Evolutionary conservation across 2,113 vertebrate species (phyloP).

Genomic region (Carollia perspicillata): DNA sequence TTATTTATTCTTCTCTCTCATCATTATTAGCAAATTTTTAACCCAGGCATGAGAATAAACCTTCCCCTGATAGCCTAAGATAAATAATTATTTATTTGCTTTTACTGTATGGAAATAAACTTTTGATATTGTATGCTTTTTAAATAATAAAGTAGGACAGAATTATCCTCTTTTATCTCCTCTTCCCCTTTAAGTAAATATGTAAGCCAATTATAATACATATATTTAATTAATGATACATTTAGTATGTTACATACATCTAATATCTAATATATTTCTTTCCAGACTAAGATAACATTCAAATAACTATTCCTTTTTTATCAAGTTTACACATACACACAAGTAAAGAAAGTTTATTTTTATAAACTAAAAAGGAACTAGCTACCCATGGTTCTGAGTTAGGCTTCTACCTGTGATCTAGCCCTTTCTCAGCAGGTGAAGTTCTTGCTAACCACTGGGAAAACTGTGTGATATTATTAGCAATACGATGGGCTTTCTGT

Average conservation of each 20-base stretch:
- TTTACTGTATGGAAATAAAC: neutral
- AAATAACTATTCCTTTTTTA: slow-evolving; percentile 24
- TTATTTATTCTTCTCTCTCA: neutral
- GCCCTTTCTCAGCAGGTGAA: slow-evolving; percentile 38
- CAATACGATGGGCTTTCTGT: neutral
- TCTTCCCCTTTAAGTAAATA: neutral
- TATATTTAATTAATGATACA: neutral
- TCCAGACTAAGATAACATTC: neutral
- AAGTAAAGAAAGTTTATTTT: slow-evolving; percentile 41
- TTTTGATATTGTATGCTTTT: neutral
- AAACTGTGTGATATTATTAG: slow-evolving; percentile 26
- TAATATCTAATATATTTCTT: neutral
- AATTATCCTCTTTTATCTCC: neutral
- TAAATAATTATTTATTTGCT: neutral
- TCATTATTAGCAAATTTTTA: slow-evolving; percentile 33
- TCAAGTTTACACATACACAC: neutral
- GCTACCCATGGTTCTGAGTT: neutral
- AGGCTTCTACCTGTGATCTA: slow-evolving; percentile 36
- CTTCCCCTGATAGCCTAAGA: neutral
- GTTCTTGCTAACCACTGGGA: neutral
- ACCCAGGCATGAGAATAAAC: neutral
- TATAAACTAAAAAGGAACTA: slow-evolving; percentile 26
- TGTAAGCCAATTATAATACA: neutral
- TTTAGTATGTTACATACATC: neutral
- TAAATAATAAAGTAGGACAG: neutral